Base-by-base conservation (phyloP, 2,113 vertebrate species). In the Ornithorhynchus anatinus region DNA sequence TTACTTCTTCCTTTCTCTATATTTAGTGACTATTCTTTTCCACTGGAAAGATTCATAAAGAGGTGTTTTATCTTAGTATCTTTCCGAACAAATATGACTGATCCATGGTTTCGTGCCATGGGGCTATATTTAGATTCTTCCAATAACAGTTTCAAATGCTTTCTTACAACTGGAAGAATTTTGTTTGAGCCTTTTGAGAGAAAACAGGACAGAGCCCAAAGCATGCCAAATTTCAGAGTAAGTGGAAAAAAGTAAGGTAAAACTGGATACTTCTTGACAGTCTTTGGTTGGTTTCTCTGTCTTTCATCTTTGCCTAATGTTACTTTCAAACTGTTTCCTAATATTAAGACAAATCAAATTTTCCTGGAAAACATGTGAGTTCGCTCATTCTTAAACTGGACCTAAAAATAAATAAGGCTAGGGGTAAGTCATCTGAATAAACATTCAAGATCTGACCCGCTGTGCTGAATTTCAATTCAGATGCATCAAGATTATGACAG, bases 181-280 rank as follows among this genome's bases (percentile, higher is more conserved):
- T 11, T 39, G 33, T 62, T 51, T 78, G 63, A 77, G 53, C 33
- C 59, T 29, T 43, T 11, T 44, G 48, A 74, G 15, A 62, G 47
- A 69, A 56, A 82, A 73, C 59, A 77, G 38, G 52, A 45, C 35
- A 27, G 60, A 72, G 10, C 15, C 75, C 62, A 80, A 71, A 84
- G 65, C 6, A 20, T 32, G 38, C 1, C 17, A 75, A 51, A 69
- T 62, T n/a, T 65, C 20, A 79, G 13, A 20, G 12, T 9, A 53
- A 70, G 37, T 44, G 50, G 42, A 15, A n/a, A 51, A 7, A 54
- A 50, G 74, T 65, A 67, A 23, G 31, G 56, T 6, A 43, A 16
- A 54, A 80, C 23, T 56, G 14, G 54, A 20, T 39, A 50, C 14
- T 59, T 65, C 50, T n/a, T n/a, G n/a, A 72, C 36, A 43, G 15